A percentile compares a stretch with the other conserved stretches of the same genome.
These are phyloP conservation scores for Microchirus variegatus DNA, from an alignment of 2,797 vertebrate species.

Conservation along the genomic window DNA sequence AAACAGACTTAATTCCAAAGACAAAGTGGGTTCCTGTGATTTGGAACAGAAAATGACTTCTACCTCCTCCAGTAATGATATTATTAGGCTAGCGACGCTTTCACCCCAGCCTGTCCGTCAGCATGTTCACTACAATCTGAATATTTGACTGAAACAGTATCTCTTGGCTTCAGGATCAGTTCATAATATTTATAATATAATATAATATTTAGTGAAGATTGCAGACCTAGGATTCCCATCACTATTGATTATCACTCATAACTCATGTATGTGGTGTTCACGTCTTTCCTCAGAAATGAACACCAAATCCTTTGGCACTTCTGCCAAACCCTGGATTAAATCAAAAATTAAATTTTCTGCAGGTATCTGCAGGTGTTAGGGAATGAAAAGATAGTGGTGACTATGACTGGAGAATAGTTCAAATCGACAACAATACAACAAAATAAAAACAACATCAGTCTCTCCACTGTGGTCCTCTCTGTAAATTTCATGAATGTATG, in stretches of 20 bases:
- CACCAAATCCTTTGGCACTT: too few relatives aligned
- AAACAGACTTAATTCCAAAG: slow-evolving; percentile 7
- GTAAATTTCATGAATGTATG: background rate
- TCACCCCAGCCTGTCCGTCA: too few relatives aligned
- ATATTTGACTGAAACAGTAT: background rate
- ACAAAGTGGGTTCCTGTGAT: slow-evolving; percentile 27
- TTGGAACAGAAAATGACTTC: slow-evolving; percentile 20
- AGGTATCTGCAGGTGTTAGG: too few relatives aligned
- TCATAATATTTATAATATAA: too few relatives aligned
- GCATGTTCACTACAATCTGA: too few relatives aligned
- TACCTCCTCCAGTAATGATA: slow-evolving; percentile 22
- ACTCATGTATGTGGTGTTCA: slow-evolving; percentile 7
- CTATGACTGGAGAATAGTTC: too few relatives aligned
- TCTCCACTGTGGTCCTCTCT: background rate
- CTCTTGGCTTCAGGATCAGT: slow-evolving; percentile 18
- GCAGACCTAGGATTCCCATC: slow-evolving; percentile 18
- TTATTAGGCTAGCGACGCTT: background rate
- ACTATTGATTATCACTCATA: slow-evolving; percentile 33
- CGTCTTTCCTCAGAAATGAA: slow-evolving; percentile 7
- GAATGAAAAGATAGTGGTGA: too few relatives aligned
- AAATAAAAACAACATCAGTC: too few relatives aligned
- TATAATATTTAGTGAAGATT: slow-evolving; percentile 14
- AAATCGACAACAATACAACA: too few relatives aligned
- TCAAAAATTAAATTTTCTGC: too few relatives aligned
- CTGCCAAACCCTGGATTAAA: too few relatives aligned